Evolutionary conservation across 2,888 invertebrate species (phyloP).

Genomic region (Caenorhabditis sinica): DNA sequence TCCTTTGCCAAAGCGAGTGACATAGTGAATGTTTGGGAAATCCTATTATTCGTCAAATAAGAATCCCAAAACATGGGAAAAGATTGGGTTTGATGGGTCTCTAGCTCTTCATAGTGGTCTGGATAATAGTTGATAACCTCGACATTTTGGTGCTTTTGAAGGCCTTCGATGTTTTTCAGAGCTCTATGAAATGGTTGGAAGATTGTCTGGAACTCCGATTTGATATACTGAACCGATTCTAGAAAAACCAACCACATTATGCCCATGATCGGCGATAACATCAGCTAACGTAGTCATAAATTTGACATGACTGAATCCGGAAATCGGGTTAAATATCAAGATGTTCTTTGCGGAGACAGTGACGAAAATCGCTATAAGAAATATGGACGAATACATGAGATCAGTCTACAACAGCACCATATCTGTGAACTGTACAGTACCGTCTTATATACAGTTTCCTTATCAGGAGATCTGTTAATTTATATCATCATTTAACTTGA

Average conservation of each 20-base stretch:
- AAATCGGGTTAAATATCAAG: background rate
- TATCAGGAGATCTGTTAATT: too few species aligned
- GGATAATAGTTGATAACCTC: slow-evolving; percentile 23
- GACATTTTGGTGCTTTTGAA: background rate
- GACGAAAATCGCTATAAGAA: background rate
- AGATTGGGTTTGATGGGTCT: background rate
- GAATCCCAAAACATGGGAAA: slow-evolving; percentile 23
- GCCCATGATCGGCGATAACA: slow-evolving; percentile 18
- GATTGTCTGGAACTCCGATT: background rate
- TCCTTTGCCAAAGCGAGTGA: background rate
- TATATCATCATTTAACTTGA: too few species aligned
- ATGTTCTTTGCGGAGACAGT: background rate
- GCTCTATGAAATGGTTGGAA: slow-evolving; percentile 9
- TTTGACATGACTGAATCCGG: slow-evolving; percentile 35
- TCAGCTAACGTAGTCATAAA: slow-evolving; percentile 2
- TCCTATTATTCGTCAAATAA: background rate
- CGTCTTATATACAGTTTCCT: too few species aligned
- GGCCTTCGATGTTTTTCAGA: background rate
- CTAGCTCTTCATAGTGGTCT: background rate
- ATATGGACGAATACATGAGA: background rate
- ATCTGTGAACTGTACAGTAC: too few species aligned
- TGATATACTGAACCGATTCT: background rate
- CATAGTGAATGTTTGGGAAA: background rate
- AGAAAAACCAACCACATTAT: slow-evolving; percentile 4
- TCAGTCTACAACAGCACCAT: too few species aligned